phyloP scores from a whole-genome alignment of 1,140 invertebrate species.

The Heterodera schachtii region DNA sequence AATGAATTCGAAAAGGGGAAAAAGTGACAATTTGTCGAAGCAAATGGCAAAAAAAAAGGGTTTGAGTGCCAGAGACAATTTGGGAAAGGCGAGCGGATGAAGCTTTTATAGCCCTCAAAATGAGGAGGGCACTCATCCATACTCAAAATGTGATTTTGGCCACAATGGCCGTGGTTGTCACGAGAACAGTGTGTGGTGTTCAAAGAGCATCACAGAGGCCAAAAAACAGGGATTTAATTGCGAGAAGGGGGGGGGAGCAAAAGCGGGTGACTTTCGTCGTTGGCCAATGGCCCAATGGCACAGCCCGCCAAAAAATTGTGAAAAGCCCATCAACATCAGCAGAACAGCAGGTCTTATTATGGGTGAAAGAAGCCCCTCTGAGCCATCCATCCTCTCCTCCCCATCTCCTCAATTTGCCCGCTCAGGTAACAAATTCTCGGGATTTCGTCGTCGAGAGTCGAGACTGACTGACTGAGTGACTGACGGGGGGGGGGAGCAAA shows the following conservation, averaged over 20 bases:
- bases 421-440: not conserved
- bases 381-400: too few relatives aligned
- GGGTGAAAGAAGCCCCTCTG: not conserved
- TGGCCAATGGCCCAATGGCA: not conserved
- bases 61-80: not conserved
- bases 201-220: not conserved
- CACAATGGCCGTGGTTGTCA: not conserved
- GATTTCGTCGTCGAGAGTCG: not conserved
- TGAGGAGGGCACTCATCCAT: not conserved
- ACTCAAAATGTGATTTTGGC: not conserved
- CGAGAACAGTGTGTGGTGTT: not conserved
- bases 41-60: too few relatives aligned
- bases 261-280: not conserved
- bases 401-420: too few relatives aligned
- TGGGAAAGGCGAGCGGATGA: not conserved
- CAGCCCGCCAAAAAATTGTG: not conserved
- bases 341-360: not conserved
- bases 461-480: too few relatives aligned
- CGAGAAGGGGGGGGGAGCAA: too few relatives aligned
- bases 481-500: too few relatives aligned
- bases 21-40: too few relatives aligned
- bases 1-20: too few relatives aligned
- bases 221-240: not conserved
- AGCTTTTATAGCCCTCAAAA: not conserved
- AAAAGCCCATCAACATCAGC: not conserved